Conservation (phyloP, 2,888 invertebrate species). For the Folsomia candida region DNA sequence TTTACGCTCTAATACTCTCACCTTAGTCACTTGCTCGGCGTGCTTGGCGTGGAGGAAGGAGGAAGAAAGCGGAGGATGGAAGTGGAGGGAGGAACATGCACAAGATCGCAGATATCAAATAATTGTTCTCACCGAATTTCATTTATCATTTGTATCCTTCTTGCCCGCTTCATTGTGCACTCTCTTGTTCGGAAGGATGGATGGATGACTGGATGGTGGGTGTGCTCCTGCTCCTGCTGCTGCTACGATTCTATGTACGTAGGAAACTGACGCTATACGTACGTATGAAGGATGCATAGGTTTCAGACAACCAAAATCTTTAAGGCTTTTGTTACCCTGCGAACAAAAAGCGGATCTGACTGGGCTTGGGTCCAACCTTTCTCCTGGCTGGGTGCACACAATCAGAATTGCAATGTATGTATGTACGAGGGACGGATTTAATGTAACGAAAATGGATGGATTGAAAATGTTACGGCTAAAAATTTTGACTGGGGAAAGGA, state of each 20-base stretch:
- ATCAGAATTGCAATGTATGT: no score
- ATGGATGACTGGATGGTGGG: no score
- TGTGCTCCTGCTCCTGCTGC: background rate
- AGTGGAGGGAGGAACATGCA: background rate
- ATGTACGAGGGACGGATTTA: no score
- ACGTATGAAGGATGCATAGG: no score
- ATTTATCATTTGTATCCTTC: conserved; percentile 12
- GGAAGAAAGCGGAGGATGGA: background rate
- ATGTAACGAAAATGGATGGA: no score
- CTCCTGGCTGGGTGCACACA: no score
- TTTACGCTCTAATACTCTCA: conserved; percentile 44
- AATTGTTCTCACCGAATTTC: conserved; percentile 31
- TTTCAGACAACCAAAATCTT: background rate
- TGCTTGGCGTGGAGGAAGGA: background rate
- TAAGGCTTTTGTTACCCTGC: background rate
- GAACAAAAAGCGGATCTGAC: background rate
- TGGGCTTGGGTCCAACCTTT: background rate
- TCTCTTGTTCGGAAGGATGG: no score
- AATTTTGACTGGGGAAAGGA: no score
- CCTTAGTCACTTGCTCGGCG: no score
- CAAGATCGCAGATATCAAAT: conserved; percentile 13
- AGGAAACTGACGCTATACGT: no score
- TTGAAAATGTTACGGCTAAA: no score
- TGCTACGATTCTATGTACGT: no score
- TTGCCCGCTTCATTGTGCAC: background rate